A percentile compares a stretch with the other conserved stretches of the same genome.
phyloP scores from a whole-genome alignment of 2,113 vertebrate species.

The Stomatorhinus ivindoensis region DNA sequence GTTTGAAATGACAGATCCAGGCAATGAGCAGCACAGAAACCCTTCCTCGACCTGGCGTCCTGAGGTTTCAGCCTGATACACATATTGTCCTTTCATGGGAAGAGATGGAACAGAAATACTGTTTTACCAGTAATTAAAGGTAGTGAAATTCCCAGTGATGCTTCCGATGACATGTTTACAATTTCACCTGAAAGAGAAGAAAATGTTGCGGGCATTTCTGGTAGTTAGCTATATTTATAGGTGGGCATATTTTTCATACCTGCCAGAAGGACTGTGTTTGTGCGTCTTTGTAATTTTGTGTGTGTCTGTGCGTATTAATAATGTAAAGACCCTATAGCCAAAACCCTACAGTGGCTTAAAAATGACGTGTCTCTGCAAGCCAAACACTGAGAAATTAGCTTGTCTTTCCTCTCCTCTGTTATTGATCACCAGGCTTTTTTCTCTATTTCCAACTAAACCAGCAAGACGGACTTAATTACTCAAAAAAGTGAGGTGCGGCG shows the following conservation, averaged over 20 bases:
- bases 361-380: slow-evolving; percentile 39
- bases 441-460: slow-evolving; percentile 49
- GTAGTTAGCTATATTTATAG: not conserved
- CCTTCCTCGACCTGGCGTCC: not conserved
- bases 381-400: slow-evolving; percentile 44
- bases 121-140: not conserved
- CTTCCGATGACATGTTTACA: not conserved
- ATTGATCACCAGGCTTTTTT: slow-evolving; percentile 61
- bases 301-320: not conserved
- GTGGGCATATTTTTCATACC: not conserved
- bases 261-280: not conserved
- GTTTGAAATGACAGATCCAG: not conserved
- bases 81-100: not conserved
- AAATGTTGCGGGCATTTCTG: not conserved
- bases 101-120: not conserved
- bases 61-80: not conserved
- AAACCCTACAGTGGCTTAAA: slow-evolving; percentile 24
- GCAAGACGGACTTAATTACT: slow-evolving; percentile 56
- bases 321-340: slow-evolving; percentile 8
- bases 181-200: not conserved
- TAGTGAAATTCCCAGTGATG: not conserved
- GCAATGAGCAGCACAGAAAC: not conserved
- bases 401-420: slow-evolving; percentile 43
- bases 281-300: not conserved
- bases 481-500: slow-evolving; percentile 48